Evolutionary conservation across 2,797 vertebrate genomes (phyloP).

Genomic region (Myoxocephalus aenaeus): DNA sequence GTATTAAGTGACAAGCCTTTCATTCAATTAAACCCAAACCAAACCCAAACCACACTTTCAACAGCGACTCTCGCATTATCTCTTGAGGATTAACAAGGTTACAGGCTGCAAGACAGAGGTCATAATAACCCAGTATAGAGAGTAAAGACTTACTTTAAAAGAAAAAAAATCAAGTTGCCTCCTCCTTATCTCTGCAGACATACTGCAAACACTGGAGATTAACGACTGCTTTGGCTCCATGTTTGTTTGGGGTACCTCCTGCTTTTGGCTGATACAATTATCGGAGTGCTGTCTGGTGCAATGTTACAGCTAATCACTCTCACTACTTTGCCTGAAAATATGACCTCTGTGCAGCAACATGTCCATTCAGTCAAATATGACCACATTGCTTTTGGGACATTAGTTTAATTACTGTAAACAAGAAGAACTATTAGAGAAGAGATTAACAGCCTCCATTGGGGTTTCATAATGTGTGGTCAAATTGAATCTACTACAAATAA

Average conservation of each 20-base stretch:
- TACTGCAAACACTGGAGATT: constrained; percentile 61
- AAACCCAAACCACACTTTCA: neutral
- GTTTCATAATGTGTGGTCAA: neutral
- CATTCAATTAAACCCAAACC: neutral
- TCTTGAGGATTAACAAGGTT: constrained; percentile 37
- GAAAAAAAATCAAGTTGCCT: constrained; percentile 29
- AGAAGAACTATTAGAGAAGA: constrained; percentile 17
- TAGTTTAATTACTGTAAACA: constrained; percentile 33
- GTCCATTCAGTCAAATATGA: constrained; percentile 5
- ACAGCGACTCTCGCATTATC: constrained; percentile 25
- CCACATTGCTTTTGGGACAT: constrained; percentile 13
- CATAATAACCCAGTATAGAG: constrained; percentile 36
- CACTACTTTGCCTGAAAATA: constrained; percentile 16
- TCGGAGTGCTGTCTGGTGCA: constrained; percentile 57
- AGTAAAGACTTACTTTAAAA: constrained; percentile 15
- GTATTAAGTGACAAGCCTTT: neutral
- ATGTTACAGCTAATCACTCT: constrained; percentile 50
- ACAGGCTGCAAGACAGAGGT: constrained; percentile 43
- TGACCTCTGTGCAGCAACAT: constrained; percentile 18
- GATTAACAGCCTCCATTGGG: constrained; percentile 5
- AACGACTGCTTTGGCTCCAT: constrained; percentile 42
- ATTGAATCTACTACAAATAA: neutral
- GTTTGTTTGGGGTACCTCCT: constrained; percentile 62
- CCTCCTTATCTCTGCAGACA: constrained; percentile 62
- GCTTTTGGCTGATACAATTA: constrained; percentile 63